These are phyloP conservation scores for Pediacus dermestoides DNA, from an alignment of 2,888 invertebrate species.

Conservation along the genomic window DNA sequence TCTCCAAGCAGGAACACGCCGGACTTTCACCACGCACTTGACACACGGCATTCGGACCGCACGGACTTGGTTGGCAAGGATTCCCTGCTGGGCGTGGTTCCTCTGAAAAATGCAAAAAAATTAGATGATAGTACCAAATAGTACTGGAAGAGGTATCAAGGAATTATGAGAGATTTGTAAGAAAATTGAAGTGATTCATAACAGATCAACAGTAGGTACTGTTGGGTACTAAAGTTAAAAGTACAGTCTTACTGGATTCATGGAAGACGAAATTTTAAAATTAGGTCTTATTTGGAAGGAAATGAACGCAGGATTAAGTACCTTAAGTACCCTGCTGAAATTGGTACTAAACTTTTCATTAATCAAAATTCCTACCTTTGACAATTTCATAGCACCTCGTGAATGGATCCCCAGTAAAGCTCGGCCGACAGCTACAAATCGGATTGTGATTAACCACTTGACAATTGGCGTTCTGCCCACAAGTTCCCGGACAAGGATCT, in stretches of 20 bases:
- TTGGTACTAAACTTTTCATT: too few relatives aligned
- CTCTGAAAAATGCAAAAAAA: conserved; percentile 26
- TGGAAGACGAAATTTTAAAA: too few relatives aligned
- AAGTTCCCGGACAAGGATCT: conserved; percentile 77
- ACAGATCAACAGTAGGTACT: too few relatives aligned
- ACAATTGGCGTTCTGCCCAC: conserved; percentile 71
- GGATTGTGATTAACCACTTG: conserved; percentile 77
- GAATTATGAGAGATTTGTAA: conserved; percentile 2
- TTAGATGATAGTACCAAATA: background rate
- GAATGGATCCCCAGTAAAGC: conserved; percentile 74
- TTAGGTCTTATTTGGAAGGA: too few relatives aligned
- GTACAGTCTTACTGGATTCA: too few relatives aligned
- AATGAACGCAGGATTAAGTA: too few relatives aligned
- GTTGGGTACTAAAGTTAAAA: too few relatives aligned
- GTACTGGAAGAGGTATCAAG: conserved; percentile 2
- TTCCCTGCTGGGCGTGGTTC: conserved; percentile 48
- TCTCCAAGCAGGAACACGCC: conserved; percentile 60
- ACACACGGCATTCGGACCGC: conserved; percentile 59
- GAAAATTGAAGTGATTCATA: background rate
- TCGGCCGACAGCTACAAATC: conserved; percentile 69
- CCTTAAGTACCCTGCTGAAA: too few relatives aligned
- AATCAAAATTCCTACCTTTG: conserved; percentile 30
- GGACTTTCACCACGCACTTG: conserved; percentile 48
- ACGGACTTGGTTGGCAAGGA: conserved; percentile 66
- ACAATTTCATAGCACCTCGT: conserved; percentile 58